These are phyloP conservation scores for Crax fasciolata DNA, from an alignment of 2,797 vertebrate genomes.

Conservation along the genomic window DNA sequence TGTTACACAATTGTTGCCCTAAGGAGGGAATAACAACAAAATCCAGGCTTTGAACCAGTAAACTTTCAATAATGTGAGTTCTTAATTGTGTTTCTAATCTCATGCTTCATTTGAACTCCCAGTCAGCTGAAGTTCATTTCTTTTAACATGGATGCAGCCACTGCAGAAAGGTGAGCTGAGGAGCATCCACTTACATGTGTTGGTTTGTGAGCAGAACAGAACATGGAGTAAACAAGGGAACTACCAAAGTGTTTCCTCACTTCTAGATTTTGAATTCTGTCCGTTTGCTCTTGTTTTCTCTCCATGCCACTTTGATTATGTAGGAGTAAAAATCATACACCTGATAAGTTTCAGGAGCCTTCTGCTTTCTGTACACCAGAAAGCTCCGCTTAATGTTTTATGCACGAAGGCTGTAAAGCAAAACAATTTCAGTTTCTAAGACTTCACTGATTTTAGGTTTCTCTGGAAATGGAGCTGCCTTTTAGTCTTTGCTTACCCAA, in stretches of 20 bases:
- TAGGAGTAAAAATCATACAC: neutral
- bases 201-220: neutral
- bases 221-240: neutral
- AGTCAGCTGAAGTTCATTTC: neutral
- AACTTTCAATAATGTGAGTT: neutral
- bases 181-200: neutral
- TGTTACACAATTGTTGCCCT: neutral
- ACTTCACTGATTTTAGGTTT: neutral
- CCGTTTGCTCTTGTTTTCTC: neutral
- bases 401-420: neutral
- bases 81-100: neutral
- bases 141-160: neutral
- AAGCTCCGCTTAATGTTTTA: neutral
- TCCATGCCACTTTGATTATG: neutral
- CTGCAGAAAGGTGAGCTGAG: neutral
- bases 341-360: neutral
- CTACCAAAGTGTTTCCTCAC: neutral
- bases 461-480: neutral
- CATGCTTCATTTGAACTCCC: slow-evolving; percentile 3
- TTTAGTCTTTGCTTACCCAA: neutral
- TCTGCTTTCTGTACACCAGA: neutral
- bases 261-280: neutral
- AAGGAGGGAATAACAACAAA: neutral
- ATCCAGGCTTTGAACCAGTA: neutral
- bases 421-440: neutral